Evolutionary conservation across 92 coral and sea anemone genomes (phyloP), one percentile per base, ranked within the genome.

Genomic region (Palythoa grandis): DNA sequence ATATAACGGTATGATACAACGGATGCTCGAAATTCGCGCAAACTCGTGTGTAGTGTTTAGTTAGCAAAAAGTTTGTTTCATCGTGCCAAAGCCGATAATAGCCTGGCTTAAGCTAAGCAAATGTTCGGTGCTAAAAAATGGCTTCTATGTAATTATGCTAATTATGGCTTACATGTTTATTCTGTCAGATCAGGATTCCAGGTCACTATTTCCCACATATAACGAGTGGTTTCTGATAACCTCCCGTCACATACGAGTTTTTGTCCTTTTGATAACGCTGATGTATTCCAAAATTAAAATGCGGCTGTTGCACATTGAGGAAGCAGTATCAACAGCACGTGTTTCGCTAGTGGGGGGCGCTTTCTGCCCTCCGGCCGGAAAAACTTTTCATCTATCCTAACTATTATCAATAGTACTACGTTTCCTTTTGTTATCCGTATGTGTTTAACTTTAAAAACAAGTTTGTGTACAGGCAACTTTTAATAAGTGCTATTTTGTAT

Each of bases 261-360:
- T 54, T 10, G 39, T 39, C 19, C 66, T 53, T 43, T 35, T 25
- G 7, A 22, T 48, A 6, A 7, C 53, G 4, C 61, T 3, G 19
- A n/a, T 19, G 68, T 61, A 8, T 23, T 17, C 25, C 0, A n/a
- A 17, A 8, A 6, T 63, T 58, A 10, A 43, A 47, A 63, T 38
- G 20, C 57, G 40, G 11, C 85, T 29, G 16, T 35, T 68, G 8
- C 35, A 10, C 24, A 12, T 17, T 48, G 48, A 79, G 25, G 17
- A 25, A 15, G 15, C 7, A 13, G 5, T 11, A 25, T 11, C 7
- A 13, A 37, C 3, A 69, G 12, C 74, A 69, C 74, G 74, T 69
- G 74, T 69, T 69, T 22, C 74, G 17, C 47, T 69, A 8, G 43
- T 69, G 74, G 74, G 74, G 48, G 74, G 17, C 22, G 74, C 25